Base-by-base conservation (phyloP, 1,140 invertebrate species). In the Drosophila pruinosa region DNA sequence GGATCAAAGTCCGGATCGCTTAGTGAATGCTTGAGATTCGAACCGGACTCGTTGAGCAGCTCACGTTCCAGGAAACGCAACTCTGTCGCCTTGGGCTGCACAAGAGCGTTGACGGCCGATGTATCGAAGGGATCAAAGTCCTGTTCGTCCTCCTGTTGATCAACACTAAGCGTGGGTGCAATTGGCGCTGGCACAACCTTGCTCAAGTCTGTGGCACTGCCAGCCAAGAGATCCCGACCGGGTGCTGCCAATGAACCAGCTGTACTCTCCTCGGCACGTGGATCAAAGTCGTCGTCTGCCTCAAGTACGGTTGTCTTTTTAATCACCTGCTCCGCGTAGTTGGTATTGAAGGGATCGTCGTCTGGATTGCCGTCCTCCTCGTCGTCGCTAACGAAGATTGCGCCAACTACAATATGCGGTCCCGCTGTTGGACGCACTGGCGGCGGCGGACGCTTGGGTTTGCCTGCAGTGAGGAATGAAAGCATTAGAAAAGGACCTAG, bases 81-180 rank as follows among this genome's bases (percentile, higher is more conserved):
- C 92, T 97, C 96, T 7, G 95, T 93, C 92, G 94, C 94, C 57
- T 95, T 95, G 1, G 96, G 95, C 63, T 94, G 94, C 39, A 94
- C 93, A 14, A 95, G 92, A 21, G 94, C 93, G 79, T 95, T 94
- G 5, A 96, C 93, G 8, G 94, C 93, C 0, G 96, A 96, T 2
- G 96, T 97, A 81, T 97, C 96, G 75, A 97, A 97, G 0, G 96
- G 96, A 93, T 97, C 97, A 12, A 94, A 94, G 78, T 96, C 95
- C 72, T 92, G 91, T 26, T 93, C 92, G 69, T 93, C 91, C 41
- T 93, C 92, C 17, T 92, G 89, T 15, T 61, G 68, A 69, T 93
- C 93, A 14, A 93, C 73, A 10, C 90, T 63, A 26, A 86, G 64
- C 0, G 82, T 82, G 2, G 95, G 96, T 57, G 93, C 92, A 41